A percentile compares a stretch with the other conserved stretches of the same genome.
Evolutionary conservation across 2,113 vertebrate species (phyloP).

Genomic region (Eptatretus burgeri): DNA sequence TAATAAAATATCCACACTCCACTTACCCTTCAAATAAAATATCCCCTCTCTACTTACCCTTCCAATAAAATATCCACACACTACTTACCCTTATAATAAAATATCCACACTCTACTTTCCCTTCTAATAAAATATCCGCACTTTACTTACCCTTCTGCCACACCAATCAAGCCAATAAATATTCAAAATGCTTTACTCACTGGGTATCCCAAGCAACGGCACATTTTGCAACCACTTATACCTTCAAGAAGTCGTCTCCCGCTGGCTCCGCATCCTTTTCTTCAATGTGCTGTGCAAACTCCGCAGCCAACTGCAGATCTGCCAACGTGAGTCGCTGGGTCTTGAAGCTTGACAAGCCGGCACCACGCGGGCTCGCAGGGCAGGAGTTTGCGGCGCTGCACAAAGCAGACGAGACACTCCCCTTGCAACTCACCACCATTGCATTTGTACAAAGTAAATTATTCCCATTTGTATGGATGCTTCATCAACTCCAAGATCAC

Average conservation of each 20-base stretch:
- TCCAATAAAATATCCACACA: too few relatives aligned
- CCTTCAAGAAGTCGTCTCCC: slow-evolving; percentile 74
- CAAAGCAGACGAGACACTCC: background rate
- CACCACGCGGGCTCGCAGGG: slow-evolving; percentile 77
- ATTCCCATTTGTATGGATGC: background rate
- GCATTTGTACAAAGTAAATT: slow-evolving; percentile 10
- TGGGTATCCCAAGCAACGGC: too few relatives aligned
- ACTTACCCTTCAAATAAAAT: too few relatives aligned
- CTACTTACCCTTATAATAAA: too few relatives aligned
- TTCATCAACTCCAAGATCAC: background rate
- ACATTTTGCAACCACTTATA: slow-evolving; percentile 11
- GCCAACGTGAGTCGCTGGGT: slow-evolving; percentile 70
- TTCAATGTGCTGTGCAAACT: slow-evolving; percentile 62
- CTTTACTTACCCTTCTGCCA: too few relatives aligned
- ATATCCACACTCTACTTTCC: too few relatives aligned
- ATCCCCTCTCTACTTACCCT: too few relatives aligned
- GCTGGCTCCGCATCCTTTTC: slow-evolving; percentile 54
- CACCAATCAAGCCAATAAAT: too few relatives aligned
- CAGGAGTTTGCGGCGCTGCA: slow-evolving; percentile 84
- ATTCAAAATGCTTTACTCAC: too few relatives aligned
- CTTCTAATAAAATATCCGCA: too few relatives aligned
- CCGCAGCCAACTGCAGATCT: slow-evolving; percentile 76
- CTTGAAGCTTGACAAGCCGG: slow-evolving; percentile 52
- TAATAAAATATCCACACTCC: too few relatives aligned
- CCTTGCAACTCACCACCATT: background rate